phyloP scores from a whole-genome alignment of 2,888 invertebrate genomes.

The Troides helena region DNA sequence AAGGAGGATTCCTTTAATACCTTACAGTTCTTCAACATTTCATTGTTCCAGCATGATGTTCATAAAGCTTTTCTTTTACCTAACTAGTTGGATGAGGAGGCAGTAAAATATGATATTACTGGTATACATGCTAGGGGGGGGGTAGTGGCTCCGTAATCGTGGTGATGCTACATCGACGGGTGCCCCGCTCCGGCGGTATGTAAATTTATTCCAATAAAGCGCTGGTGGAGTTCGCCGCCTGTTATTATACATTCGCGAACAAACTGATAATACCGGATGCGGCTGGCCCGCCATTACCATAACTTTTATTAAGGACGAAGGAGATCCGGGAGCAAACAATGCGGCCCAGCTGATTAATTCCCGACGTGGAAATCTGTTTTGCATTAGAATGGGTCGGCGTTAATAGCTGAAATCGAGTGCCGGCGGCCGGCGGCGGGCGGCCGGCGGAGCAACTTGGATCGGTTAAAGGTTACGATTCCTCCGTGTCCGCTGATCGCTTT shows the following conservation, averaged over 20 bases:
- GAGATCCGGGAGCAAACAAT: conserved; percentile 65
- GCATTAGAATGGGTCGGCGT: conserved; percentile 64
- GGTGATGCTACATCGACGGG: too few relatives aligned
- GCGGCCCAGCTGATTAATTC: conserved; percentile 70
- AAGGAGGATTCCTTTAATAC: too few relatives aligned
- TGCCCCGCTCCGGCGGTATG: conserved; percentile 52
- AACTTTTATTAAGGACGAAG: conserved; percentile 75
- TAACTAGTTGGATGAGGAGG: too few relatives aligned
- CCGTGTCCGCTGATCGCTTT: background rate
- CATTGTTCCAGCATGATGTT: too few relatives aligned
- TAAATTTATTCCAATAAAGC: conserved; percentile 80
- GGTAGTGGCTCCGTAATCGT: conserved; percentile 49
- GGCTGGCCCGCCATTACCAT: conserved; percentile 72
- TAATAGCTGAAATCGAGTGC: conserved; percentile 46
- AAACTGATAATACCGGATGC: conserved; percentile 76
- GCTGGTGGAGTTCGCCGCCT: conserved; percentile 59
- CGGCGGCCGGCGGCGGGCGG: conserved; percentile 20
- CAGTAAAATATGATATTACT: too few relatives aligned
- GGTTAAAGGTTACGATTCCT: conserved; percentile 33
- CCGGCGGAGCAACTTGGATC: conserved; percentile 12
- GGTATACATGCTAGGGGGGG: too few relatives aligned
- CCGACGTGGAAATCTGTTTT: conserved; percentile 71
- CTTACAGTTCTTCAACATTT: too few relatives aligned
- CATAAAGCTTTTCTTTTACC: too few relatives aligned
- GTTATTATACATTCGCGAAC: conserved; percentile 80